These are phyloP conservation scores for Chydorus sphaericus DNA, from an alignment of 2,888 invertebrate genomes.

Conservation along the genomic window DNA sequence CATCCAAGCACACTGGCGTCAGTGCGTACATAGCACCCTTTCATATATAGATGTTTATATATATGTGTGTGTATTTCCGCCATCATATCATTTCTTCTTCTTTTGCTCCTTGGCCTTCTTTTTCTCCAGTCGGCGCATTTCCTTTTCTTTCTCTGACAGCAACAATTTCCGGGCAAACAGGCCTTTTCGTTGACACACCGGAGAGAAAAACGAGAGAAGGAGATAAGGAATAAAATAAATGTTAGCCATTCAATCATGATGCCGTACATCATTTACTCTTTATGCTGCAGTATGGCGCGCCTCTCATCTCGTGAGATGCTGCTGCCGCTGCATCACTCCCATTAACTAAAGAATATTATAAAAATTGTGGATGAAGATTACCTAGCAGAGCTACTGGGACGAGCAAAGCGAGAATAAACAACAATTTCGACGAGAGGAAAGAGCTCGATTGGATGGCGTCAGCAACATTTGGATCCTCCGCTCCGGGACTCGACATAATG, in stretches of 20 bases:
- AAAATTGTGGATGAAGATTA: not conserved
- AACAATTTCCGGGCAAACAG: constrained; percentile 9
- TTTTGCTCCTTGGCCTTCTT: constrained; percentile 9
- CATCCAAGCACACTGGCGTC: too few species aligned
- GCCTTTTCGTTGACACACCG: not conserved
- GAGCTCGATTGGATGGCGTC: not conserved
- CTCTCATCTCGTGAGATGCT: too few species aligned
- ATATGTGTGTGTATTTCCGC: too few species aligned
- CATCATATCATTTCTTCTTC: constrained; percentile 3
- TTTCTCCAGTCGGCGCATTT: constrained; percentile 5
- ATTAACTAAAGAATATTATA: not conserved
- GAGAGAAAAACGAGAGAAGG: not conserved
- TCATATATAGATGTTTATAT: too few species aligned
- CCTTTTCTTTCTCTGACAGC: constrained; percentile 5
- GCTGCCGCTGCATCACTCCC: not conserved
- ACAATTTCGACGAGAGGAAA: constrained; percentile 6
- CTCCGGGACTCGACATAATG: not conserved
- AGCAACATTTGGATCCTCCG: not conserved
- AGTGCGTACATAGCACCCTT: too few species aligned
- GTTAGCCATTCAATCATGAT: too few species aligned
- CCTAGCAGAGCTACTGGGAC: constrained; percentile 6
- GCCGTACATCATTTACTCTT: too few species aligned
- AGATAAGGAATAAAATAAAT: not conserved
- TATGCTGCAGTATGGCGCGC: too few species aligned
- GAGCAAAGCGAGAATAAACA: not conserved